Conservation (phyloP, 1,140 invertebrate genomes). For the Pseudomyrmex sp. region DNA sequence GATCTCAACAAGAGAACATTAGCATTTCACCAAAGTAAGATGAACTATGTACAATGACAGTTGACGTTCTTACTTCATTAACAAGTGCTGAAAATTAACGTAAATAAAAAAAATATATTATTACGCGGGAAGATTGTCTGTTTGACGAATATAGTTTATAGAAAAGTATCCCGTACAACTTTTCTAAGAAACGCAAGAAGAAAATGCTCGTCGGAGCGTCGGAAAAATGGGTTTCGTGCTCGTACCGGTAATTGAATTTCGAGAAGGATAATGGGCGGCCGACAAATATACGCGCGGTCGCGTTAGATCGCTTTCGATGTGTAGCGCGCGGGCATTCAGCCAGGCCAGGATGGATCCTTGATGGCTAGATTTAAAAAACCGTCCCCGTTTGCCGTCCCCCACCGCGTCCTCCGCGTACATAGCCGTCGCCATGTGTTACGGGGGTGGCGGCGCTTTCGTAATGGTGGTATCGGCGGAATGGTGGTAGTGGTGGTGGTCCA, state of each 20-base stretch:
- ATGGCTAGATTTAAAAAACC: slow-evolving; percentile 78
- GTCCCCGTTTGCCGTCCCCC: slow-evolving; percentile 60
- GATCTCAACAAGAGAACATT: neutral
- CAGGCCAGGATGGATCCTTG: slow-evolving; percentile 79
- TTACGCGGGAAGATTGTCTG: neutral
- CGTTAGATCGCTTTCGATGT: slow-evolving; percentile 76
- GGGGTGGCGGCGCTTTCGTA: slow-evolving; percentile 63
- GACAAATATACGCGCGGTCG: slow-evolving; percentile 73
- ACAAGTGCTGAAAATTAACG: neutral
- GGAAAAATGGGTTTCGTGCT: slow-evolving; percentile 68
- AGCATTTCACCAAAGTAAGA: neutral
- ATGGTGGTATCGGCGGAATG: slow-evolving; percentile 54
- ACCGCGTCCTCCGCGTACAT: slow-evolving; percentile 47
- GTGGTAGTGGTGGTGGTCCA: slow-evolving; percentile 63
- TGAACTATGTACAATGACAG: neutral
- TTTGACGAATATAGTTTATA: neutral
- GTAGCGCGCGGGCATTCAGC: slow-evolving; percentile 75
- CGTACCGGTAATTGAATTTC: slow-evolving; percentile 75
- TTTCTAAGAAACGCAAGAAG: slow-evolving; percentile 31
- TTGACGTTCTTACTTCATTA: too few species aligned
- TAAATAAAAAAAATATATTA: neutral
- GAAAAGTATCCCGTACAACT: neutral
- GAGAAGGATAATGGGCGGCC: slow-evolving; percentile 71
- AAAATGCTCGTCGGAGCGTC: slow-evolving; percentile 40
- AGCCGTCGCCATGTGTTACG: slow-evolving; percentile 72